Conservation (phyloP, 1,140 invertebrate species). For the Caenorhabditis latens region DNA sequence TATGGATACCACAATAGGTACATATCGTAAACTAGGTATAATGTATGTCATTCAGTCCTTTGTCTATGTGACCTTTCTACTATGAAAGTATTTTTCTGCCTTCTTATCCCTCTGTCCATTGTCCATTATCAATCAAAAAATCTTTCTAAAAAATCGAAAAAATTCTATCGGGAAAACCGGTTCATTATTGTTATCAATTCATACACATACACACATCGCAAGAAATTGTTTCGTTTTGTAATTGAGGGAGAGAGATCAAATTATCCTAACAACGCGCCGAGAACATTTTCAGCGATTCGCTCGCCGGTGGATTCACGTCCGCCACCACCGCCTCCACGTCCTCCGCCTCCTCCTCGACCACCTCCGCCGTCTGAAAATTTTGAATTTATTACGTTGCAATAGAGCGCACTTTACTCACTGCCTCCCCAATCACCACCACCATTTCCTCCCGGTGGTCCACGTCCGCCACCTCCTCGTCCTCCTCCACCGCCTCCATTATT, state of each 20-base stretch:
- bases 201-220: no score
- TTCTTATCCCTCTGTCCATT: no score
- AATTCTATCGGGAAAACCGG: no score
- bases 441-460: slow-evolving; percentile 19
- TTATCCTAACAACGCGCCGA: slow-evolving; percentile 10
- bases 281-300: slow-evolving; percentile 3
- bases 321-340: neutral
- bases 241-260: neutral
- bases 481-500: neutral
- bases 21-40: no score
- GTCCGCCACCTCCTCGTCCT: neutral
- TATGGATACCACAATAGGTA: no score
- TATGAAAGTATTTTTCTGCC: no score
- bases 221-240: neutral
- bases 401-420: neutral
- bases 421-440: slow-evolving; percentile 7
- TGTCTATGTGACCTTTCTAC: no score
- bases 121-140: no score
- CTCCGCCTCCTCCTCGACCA: neutral
- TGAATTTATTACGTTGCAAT: no score
- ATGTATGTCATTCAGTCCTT: no score
- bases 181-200: no score
- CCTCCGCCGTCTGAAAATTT: neutral
- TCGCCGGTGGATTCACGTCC: neutral
- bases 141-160: no score